Percentiles rank a stretch among this genome's conserved stretches.
phyloP scores from a whole-genome alignment of 2,113 vertebrate genomes.

The Petrocephalus microphthalmus region DNA sequence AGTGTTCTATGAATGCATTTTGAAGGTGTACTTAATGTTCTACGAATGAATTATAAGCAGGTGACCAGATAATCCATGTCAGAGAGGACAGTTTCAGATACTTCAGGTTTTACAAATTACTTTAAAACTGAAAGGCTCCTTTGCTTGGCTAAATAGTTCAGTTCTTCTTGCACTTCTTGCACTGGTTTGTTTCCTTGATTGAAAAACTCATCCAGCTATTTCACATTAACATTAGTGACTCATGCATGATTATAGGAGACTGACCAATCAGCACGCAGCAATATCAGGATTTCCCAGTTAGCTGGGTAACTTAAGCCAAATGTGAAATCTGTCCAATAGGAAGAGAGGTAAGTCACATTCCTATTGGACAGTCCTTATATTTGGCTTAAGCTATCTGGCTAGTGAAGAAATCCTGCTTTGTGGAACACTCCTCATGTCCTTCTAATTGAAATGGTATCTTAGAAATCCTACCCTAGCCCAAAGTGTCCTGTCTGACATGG shows the following conservation, averaged over 20 bases:
- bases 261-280: no score
- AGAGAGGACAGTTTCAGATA: no score
- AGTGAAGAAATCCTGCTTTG: not conserved
- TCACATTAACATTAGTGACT: not conserved
- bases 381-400: not conserved
- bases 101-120: no score
- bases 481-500: not conserved
- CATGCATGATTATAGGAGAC: no score
- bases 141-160: no score
- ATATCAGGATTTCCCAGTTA: not conserved
- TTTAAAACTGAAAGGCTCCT: no score
- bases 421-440: not conserved
- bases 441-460: not conserved
- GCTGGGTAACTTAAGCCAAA: not conserved
- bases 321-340: not conserved
- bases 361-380: not conserved
- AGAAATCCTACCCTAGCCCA: not conserved
- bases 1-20: no score
- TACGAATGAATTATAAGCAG: not conserved
- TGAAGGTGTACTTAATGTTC: no score
- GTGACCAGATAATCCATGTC: not conserved
- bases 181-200: no score
- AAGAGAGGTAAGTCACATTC: not conserved
- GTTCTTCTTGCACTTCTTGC: no score
- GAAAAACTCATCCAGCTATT: not conserved